phyloP scores from a whole-genome alignment of 2,888 invertebrate species.

The Melinaea marsaeus region DNA sequence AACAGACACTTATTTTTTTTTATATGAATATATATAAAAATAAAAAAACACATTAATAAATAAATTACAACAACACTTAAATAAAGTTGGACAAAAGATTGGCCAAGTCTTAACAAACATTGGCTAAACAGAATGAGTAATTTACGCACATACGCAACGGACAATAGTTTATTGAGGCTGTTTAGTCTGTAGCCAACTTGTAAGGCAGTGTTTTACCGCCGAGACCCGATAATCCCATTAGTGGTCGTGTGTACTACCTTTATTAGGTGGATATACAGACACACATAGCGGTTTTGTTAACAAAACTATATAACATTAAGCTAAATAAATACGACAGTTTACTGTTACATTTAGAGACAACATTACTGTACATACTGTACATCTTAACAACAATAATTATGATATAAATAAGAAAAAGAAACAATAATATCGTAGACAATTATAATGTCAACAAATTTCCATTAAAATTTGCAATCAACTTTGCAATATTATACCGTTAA shows the following conservation, averaged over 20 bases:
- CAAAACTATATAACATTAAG: constrained; percentile 13
- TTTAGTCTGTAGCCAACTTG: constrained; percentile 20
- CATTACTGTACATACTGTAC: not conserved
- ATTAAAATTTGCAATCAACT: constrained; percentile 14
- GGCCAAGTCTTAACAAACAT: constrained; percentile 6
- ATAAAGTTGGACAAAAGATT: constrained; percentile 14
- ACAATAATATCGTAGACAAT: not conserved
- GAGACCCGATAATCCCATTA: constrained; percentile 58
- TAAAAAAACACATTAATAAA: too few relatives aligned
- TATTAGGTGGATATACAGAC: constrained; percentile 36
- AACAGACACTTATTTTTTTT: too few relatives aligned
- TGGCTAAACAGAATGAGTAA: constrained; percentile 32
- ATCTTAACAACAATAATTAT: too few relatives aligned
- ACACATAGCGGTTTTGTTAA: constrained; percentile 29
- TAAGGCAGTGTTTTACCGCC: constrained; percentile 27
- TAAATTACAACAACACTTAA: constrained; percentile 12
- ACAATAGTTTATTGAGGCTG: constrained; percentile 23
- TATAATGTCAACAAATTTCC: not conserved
- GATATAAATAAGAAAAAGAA: not conserved
- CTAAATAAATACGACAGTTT: not conserved
- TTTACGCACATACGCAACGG: constrained; percentile 28
- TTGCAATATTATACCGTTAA: constrained; percentile 30
- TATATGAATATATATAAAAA: too few relatives aligned
- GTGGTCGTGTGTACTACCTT: constrained; percentile 36
- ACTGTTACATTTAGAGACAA: not conserved